Base-by-base conservation (phyloP, 2,797 vertebrate genomes). In the Dermochelys coriacea region DNA sequence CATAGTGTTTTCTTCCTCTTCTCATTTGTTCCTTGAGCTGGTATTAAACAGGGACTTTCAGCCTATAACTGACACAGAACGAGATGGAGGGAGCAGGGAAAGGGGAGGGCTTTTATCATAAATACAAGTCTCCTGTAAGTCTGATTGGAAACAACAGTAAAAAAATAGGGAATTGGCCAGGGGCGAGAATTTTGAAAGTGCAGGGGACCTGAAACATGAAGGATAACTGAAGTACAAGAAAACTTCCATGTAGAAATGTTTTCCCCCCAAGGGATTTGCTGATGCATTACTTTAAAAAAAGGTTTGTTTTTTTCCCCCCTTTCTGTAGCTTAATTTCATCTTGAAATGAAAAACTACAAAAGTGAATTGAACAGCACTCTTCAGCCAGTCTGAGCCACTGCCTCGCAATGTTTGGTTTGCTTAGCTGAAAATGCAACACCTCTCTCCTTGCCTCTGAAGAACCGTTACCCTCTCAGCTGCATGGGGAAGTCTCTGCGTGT, bases 261-360 rank as follows among this genome's bases (percentile, higher is more conserved):
- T 93, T 75, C 84, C 97, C 97, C 96, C 87, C 4, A 3, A 93
- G 98, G 97, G 95, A 96, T 79, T 90, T 5, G 5, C 31, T 81
- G 93, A 96, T 97, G 95, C 86, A 59, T 92, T 49, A 91, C 96
- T 95, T 97, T 68, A 84, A 52, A 91, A 96, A 90, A 94, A 89
- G 55, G 80, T n/a, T 27, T 85, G 74, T 78, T 88, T 75, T 84
- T 83, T 86, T 50, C 25, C 34, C 86, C 25, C 34, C 86, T 96
- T 95, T 93, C 61, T 12, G 90, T 41, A 93, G 96, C 94, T 96
- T 96, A 90, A 97, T 97, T 97, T 97, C 89, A 87, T 97, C 92
- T 90, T 11, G 12, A 96, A 97, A 95, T 81, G 93, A 95, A 97
- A 96, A 97, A 93, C 15, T 80, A 96, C 34, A 83, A 80, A 96